A percentile compares a stretch with the other conserved stretches of the same genome.
Evolutionary conservation across 2,888 invertebrate genomes (phyloP).

Genomic region (Ametastegia equiseti): DNA sequence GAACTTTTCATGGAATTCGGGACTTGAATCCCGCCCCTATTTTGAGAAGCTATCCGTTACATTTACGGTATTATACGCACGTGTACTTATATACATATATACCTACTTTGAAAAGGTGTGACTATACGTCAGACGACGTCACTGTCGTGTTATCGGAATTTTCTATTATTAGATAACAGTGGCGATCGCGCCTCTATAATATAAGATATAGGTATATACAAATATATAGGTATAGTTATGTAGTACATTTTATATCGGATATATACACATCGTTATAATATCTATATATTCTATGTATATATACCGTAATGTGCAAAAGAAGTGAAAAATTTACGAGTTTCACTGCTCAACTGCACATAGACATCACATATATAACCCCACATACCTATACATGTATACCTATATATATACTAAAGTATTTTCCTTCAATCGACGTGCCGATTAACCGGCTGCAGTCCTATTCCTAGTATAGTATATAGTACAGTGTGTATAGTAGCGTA

Average conservation of each 20-base stretch:
- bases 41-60: no score
- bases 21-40: no score
- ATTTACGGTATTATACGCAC: no score
- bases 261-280: no score
- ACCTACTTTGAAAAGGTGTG: neutral
- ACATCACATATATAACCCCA: neutral
- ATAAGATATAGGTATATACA: neutral
- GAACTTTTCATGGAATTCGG: no score
- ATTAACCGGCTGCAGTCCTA: neutral
- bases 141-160: neutral
- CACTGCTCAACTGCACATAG: neutral
- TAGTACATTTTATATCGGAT: neutral
- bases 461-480: no score
- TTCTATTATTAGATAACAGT: neutral
- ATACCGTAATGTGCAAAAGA: neutral
- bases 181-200: neutral
- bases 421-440: neutral
- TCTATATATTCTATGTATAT: no score
- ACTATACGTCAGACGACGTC: neutral
- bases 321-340: constrained; percentile 16
- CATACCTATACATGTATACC: neutral
- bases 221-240: neutral
- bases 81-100: neutral
- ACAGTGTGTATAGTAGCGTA: no score
- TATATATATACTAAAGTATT: neutral